Evolutionary conservation across 2,888 invertebrate genomes (phyloP), one percentile per base, ranked within the genome.

Genomic region (Poecilobothrus nobilitatus): DNA sequence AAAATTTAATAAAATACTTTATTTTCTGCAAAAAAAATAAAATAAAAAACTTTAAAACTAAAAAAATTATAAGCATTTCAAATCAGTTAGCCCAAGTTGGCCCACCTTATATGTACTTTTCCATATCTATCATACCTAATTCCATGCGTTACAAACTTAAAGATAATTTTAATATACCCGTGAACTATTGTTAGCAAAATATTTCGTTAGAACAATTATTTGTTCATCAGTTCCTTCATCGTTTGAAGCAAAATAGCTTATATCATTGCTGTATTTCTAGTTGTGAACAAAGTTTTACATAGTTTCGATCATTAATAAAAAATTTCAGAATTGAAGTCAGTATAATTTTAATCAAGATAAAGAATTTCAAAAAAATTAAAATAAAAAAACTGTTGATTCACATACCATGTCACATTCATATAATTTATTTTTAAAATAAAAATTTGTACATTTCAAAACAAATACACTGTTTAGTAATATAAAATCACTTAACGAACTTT

Each of bases 221-320:
- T 61, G 61, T 61, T 61, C 61, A 61, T n/a, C 18, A 61, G n/a
- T 61, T 61, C 6, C n/a, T 18, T 61, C 61, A 61, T 61, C 61
- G 61, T 61, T 61, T 61, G n/a, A 61, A 61, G n/a, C 61, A 15
- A 61, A 61, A 61, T 61, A 61, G 61, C n/a, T 61, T 61, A 61
- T 61, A 61, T 61, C 61, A 61, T 61, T 61, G 61, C 61, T 61
- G 61, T 61, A n/a, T 61, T n/a, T 61, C 61, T 18, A 18, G 61
- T n/a, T 61, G 61, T 61, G 61, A 61, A 61, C 61, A 61, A 61
- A 61, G 61, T 61, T 61, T 61, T 61, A 61, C 61, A 61, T 61
- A 15, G 61, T 61, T 18, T 61, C 61, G 61, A 61, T 61, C 61
- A 61, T 61, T 61, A 18, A 18, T n/a, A 61, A 61, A 61, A n/a